A percentile compares a stretch with the other conserved stretches of the same genome.
Conservation (phyloP, 2,888 invertebrate species). For the Dicyrtomina minuta region DNA sequence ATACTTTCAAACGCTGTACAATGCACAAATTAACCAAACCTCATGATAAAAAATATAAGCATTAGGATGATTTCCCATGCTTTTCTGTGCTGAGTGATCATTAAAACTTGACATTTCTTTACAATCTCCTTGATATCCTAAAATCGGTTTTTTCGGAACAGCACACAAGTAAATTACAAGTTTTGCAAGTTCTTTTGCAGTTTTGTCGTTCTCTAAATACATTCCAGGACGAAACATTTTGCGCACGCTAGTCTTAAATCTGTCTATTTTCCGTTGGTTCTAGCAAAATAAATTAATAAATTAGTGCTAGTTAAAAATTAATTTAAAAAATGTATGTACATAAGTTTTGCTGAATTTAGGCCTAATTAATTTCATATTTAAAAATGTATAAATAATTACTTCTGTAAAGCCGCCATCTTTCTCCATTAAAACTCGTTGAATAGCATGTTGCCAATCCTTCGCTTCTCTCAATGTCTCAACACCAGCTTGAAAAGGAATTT, state of each 20-base stretch:
- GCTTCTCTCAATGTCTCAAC: constrained; percentile 72
- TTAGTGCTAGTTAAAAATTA: too few relatives aligned
- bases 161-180: constrained; percentile 93
- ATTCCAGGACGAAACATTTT: too few relatives aligned
- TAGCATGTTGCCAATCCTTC: constrained; percentile 82
- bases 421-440: constrained; percentile 59
- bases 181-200: constrained; percentile 96
- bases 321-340: too few relatives aligned
- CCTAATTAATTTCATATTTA: too few relatives aligned
- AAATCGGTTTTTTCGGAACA: constrained; percentile 64
- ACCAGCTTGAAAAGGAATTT: constrained; percentile 74
- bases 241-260: too few relatives aligned
- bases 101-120: constrained; percentile 25
- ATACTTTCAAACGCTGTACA: too few relatives aligned
- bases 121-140: constrained; percentile 56
- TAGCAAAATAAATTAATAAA: constrained; percentile 45
- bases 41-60: constrained; percentile 79
- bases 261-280: too few relatives aligned
- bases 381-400: too few relatives aligned
- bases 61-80: constrained; percentile 65
- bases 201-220: constrained; percentile 59
- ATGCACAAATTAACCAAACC: too few relatives aligned
- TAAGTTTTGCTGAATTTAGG: too few relatives aligned
- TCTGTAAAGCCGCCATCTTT: too few relatives aligned
- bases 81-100: constrained; percentile 1